A percentile compares a stretch with the other conserved stretches of the same genome.
phyloP scores from a whole-genome alignment of 2,113 vertebrate species.

The Propithecus coquereli region DNA sequence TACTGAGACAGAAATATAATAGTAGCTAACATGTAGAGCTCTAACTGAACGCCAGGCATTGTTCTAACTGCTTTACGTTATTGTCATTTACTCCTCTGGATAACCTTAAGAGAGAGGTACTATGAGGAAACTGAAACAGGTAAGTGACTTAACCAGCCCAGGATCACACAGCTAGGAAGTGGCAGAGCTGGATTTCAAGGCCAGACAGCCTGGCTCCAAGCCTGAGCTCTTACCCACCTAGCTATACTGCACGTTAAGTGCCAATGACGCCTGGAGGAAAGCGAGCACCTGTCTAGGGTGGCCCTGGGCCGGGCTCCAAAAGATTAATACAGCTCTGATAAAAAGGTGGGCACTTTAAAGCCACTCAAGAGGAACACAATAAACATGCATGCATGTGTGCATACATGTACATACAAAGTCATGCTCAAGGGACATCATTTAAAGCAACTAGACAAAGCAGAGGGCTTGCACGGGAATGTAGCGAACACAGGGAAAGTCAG shows the following conservation, averaged over 20 bases:
- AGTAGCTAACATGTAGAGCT: neutral
- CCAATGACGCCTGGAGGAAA: neutral
- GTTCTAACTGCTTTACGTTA: neutral
- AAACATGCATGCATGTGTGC: neutral
- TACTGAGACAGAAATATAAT: neutral
- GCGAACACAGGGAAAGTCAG: neutral
- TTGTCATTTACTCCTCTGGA: neutral
- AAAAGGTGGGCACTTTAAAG: neutral
- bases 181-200: neutral
- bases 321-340: neutral
- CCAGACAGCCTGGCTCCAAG: neutral
- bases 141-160: neutral
- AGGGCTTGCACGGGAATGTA: neutral
- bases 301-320: neutral
- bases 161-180: neutral
- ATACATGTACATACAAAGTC: neutral
- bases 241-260: too few species aligned
- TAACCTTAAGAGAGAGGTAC: neutral
- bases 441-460: neutral
- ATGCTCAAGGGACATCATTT: neutral
- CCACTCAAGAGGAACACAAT: neutral
- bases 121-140: neutral
- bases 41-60: neutral
- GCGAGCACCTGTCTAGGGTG: neutral
- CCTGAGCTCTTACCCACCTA: neutral